phyloP scores from a whole-genome alignment of 1,140 invertebrate genomes.

The Manduca sexta region DNA sequence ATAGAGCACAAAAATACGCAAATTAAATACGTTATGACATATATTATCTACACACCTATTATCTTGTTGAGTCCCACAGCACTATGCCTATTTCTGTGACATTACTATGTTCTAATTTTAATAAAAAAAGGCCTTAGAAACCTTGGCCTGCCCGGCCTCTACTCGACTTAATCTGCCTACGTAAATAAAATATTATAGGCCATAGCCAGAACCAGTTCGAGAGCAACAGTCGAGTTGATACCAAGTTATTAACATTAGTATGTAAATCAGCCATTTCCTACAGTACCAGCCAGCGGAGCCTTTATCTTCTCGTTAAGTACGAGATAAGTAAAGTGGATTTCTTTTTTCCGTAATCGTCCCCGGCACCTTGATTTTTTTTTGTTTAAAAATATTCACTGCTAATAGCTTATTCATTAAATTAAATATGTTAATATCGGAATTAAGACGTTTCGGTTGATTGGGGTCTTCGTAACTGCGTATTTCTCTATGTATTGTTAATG shows the following conservation, averaged over 20 bases:
- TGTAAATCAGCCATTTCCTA: constrained; percentile 53
- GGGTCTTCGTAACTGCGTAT: no score
- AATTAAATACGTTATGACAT: no score
- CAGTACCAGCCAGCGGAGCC: constrained; percentile 31
- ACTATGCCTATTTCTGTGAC: no score
- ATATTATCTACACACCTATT: no score
- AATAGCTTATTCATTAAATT: constrained; percentile 5
- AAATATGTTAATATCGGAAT: constrained; percentile 8
- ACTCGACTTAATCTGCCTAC: background rate
- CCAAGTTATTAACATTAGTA: constrained; percentile 61
- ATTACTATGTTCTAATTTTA: no score
- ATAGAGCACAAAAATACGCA: no score
- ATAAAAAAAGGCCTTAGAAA: background rate
- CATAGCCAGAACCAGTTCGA: constrained; percentile 9
- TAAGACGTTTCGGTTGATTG: background rate
- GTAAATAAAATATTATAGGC: background rate
- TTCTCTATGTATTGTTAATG: no score
- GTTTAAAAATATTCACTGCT: constrained; percentile 3
- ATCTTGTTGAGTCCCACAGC: no score
- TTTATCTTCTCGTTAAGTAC: constrained; percentile 43
- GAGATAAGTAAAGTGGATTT: constrained; percentile 35
- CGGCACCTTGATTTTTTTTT: background rate
- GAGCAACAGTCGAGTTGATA: constrained; percentile 15
- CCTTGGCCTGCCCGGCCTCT: background rate
- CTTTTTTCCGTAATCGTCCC: constrained; percentile 15